A percentile compares a stretch with the other conserved stretches of the same genome.
phyloP scores from a whole-genome alignment of 2,888 invertebrate genomes.

The Polyommatus iphigenia region DNA sequence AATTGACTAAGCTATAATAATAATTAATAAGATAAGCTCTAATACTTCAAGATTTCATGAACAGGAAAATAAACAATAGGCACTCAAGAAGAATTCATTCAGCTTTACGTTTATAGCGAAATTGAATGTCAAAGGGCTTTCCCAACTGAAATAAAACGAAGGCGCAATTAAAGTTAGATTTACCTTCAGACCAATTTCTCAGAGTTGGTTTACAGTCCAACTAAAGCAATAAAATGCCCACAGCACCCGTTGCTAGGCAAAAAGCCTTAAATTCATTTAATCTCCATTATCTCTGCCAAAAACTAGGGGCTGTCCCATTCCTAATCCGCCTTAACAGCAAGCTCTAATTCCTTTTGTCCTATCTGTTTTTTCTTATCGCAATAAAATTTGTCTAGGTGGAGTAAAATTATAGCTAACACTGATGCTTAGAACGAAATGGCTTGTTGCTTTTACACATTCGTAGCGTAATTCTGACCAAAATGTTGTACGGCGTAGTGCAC shows the following conservation, averaged over 20 bases:
- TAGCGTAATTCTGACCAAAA: not conserved
- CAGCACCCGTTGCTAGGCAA: constrained; percentile 41
- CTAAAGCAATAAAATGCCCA: constrained; percentile 43
- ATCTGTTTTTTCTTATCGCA: constrained; percentile 77
- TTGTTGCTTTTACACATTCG: not conserved
- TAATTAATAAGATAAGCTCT: not conserved
- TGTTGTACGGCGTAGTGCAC: not conserved
- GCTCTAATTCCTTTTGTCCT: constrained; percentile 68
- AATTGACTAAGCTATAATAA: not conserved
- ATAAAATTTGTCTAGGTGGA: constrained; percentile 76
- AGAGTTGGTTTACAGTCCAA: constrained; percentile 42
- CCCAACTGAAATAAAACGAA: constrained; percentile 18
- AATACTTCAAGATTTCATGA: not conserved
- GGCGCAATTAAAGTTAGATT: constrained; percentile 18
- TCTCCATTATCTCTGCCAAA: constrained; percentile 64
- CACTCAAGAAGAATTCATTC: not conserved
- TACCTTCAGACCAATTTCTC: constrained; percentile 33
- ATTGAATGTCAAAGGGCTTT: constrained; percentile 22
- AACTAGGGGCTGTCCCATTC: constrained; percentile 57
- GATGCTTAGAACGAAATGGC: not conserved
- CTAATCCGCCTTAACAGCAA: constrained; percentile 70
- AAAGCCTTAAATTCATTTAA: constrained; percentile 64
- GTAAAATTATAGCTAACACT: constrained; percentile 29
- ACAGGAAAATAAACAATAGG: not conserved
- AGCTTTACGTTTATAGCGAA: not conserved